Base-by-base conservation (phyloP, 2,113 vertebrate species). In the Ictalurus furcatus region DNA sequence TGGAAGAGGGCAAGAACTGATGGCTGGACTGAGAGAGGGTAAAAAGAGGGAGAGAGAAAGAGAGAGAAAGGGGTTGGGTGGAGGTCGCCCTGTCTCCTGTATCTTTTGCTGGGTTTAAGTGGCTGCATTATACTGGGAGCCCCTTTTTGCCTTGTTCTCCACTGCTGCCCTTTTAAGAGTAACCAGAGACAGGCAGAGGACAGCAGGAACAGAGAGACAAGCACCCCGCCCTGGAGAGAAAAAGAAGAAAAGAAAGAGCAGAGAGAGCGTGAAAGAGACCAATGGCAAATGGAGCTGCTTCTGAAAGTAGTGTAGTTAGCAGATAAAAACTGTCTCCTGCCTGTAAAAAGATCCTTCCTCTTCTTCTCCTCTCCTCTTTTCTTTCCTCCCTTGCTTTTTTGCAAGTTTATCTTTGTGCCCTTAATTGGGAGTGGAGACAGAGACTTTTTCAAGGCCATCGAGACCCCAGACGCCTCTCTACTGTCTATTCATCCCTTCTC, bases 281-380 rank as follows among this genome's bases (percentile, higher is more conserved):
- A 86, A 89, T 88, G 87, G 84, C 88, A 90, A 92, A 93, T 90
- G 90, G 84, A 73, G 48, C 84, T 76, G 88, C 88, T 90, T 86
- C 85, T 85, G 90, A 92, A 94, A 94, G 92, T 92, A 91, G 93
- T 92, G 91, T 93, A 92, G 90, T 93, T 94, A 92, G 93, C 88
- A 94, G 94, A 95, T 93, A 94, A 93, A 93, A 94, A 92, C 94
- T 91, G 92, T 90, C 93, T 94, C 93, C 92, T 82, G 89, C 92
- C 91, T 90, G 94, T 93, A 94, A 94, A 94, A 93, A 92, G 94
- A 95, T 92, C 93, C 88, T 17, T 85, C 88, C 90, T 93, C 85
- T 63, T 92, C 90, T 89, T 91, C 87, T 85, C 85, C 69, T 84
- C 85, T 90, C 84, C 59, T 82, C 87, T 76, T 86, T 87, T 90